Evolutionary conservation across 2,888 invertebrate genomes (phyloP), one percentile per base, ranked within the genome.

Genomic region (Phytoseiulus persimilis): DNA sequence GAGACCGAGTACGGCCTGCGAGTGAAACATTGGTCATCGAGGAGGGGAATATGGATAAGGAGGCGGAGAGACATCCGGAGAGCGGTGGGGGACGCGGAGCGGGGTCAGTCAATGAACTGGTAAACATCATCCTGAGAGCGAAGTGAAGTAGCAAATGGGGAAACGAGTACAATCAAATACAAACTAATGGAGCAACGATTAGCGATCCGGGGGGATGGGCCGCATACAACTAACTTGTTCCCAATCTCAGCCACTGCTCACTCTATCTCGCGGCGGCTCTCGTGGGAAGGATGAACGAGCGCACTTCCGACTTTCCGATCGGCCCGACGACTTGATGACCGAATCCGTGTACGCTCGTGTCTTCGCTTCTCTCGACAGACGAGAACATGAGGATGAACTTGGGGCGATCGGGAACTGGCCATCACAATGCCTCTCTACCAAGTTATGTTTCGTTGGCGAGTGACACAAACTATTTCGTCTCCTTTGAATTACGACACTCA

Each of bases 151-250:
- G 65, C 65, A 23, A 65, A 65, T 28, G 65, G 65, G 65, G 28
- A 65, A 65, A 65, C 65, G 65, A 65, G 23, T 65, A 65, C 65
- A 65, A 65, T 65, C 65, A 65, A 65, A 65, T 65, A 65, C 65
- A 65, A 65, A 65, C 65, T 65, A 65, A 65, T 65, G 65, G 65
- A 65, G 65, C 65, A 65, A 65, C 65, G 65, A 65, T 65, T 65
- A 65, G 28, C 65, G 18, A 65, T 65, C 65, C 11, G 14, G 18
- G 65, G 65, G 65, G 65, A 65, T 28, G 65, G 65, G 14, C 65
- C 65, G 65, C 65, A 18, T 65, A 65, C 65, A 28, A 18, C 65
- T 65, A 65, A 65, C 65, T 23, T 65, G 65, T 65, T 28, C 65
- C 65, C 18, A 65, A 65, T 65, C 65, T 65, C 65, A 65, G 65